These are phyloP conservation scores for Aquatica leii DNA, from an alignment of 2,888 invertebrate species.

Conservation along the genomic window DNA sequence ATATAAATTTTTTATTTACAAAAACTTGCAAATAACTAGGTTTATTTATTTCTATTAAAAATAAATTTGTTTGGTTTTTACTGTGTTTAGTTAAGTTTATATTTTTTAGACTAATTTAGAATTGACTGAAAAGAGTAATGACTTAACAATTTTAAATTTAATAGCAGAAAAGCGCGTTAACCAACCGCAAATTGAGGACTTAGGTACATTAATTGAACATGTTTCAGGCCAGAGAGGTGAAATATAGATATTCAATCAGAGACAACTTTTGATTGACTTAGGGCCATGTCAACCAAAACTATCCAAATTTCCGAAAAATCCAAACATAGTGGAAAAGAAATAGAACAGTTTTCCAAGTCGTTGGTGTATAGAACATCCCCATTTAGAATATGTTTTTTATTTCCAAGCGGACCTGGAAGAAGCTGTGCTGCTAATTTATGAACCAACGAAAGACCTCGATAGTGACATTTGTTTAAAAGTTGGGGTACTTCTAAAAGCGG, in stretches of 20 bases:
- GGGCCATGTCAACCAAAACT: neutral
- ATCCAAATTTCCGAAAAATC: neutral
- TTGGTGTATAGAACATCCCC: no score
- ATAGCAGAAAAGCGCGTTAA: neutral
- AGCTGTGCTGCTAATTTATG: no score
- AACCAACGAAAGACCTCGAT: no score
- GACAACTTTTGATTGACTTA: no score
- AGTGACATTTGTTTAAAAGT: neutral
- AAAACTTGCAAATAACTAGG: neutral
- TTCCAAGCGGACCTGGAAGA: no score
- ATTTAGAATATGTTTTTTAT: no score
- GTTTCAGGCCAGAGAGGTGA: neutral
- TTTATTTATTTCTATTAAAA: no score
- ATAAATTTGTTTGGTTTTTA: neutral
- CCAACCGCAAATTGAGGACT: neutral
- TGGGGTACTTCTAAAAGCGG: neutral
- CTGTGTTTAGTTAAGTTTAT: no score
- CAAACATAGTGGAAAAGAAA: neutral
- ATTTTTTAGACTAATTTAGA: no score
- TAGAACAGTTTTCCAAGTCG: neutral
- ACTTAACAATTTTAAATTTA: neutral
- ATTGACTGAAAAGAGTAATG: no score
- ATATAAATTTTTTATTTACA: neutral
- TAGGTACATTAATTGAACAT: neutral
- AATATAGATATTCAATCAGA: no score